Base-by-base conservation (phyloP, 2,888 invertebrate genomes). In the Allygus modestus region DNA sequence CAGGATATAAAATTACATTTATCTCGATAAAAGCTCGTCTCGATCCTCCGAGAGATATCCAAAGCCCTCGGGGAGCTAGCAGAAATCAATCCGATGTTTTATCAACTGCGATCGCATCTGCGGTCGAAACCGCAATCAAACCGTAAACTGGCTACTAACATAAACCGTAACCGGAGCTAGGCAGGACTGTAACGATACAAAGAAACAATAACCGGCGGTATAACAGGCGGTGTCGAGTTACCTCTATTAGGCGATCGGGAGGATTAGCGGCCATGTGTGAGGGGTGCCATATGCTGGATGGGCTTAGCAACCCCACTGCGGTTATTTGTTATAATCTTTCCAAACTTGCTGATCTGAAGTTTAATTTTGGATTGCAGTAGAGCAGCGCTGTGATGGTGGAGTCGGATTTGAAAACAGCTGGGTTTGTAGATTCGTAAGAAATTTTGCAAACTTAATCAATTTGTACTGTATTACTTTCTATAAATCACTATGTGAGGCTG, bases 61-160 rank as follows among this genome's bases (percentile, higher is more conserved):
- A 37, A 37, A 46, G 46, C 46, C 9, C 46, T 15, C 23, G 20
- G 54, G 54, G 54, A 23, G 11, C n/a, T n/a, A 23, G 9, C 28
- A 65, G 65, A 65, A 65, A 65, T 65, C 65, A 65, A 65, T 65
- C 65, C 65, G 65, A 65, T 65, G 65, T 65, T 65, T 65, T 65
- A 65, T 65, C 65, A 65, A 65, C 65, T 31, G 65, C 65, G 65
- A 65, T 65, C 65, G 28, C 65, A 65, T 65, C 65, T 28, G 65
- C 5, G 26, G 58, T 12, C 28, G 17, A 65, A 65, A 65, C 65
- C 65, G 65, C 65, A 28, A 65, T 65, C 65, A 65, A 31, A 65
- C 65, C 28, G 12, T 65, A 65, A 65, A 65, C 65, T 65, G 65
- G 65, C 26, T 65, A 2, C 65, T 28, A 65, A 65, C 65, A 65